A percentile compares a stretch with the other conserved stretches of the same genome.
Evolutionary conservation across 2,888 invertebrate species (phyloP).

Genomic region (Argynnis bischoffii): DNA sequence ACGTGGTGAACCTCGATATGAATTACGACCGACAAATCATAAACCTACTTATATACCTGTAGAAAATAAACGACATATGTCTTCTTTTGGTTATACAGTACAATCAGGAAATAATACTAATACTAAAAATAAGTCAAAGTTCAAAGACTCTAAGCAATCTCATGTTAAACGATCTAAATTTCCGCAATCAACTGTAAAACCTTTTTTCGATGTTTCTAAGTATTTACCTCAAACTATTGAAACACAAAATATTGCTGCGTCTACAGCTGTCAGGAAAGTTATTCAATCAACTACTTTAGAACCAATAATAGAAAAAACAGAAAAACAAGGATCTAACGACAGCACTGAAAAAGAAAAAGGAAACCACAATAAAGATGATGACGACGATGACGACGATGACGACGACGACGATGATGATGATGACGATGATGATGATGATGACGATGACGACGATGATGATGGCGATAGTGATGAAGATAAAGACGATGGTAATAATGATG

Average conservation of each 20-base stretch:
- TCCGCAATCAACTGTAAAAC: conserved; percentile 41
- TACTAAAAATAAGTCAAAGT: conserved; percentile 35
- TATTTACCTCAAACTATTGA: conserved; percentile 50
- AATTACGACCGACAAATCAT: conserved; percentile 63
- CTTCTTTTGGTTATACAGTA: conserved; percentile 58
- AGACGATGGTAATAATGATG: conserved; percentile 16
- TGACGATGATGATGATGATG: conserved; percentile 56
- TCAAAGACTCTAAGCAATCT: conserved; percentile 27
- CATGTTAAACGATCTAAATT: conserved; percentile 33
- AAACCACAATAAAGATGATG: conserved; percentile 55
- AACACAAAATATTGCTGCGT: conserved; percentile 53
- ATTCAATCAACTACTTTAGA: conserved; percentile 45
- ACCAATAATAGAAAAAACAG: conserved; percentile 23
- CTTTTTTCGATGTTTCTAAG: conserved; percentile 52
- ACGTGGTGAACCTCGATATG: conserved; percentile 73
- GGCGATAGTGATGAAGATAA: conserved; percentile 52
- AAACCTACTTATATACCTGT: conserved; percentile 64
- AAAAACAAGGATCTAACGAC: conserved; percentile 30
- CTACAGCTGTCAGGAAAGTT: conserved; percentile 53
- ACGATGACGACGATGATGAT: conserved; percentile 44
- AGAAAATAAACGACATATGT: conserved; percentile 61
- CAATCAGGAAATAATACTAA: conserved; percentile 41
- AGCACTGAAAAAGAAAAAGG: conserved; percentile 41
- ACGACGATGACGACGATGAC: conserved; percentile 47
- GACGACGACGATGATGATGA: conserved; percentile 42